Evolutionary conservation across 2,113 vertebrate species (phyloP), one percentile per base, ranked within the genome.

Genomic region (Poeciliopsis prolifica): DNA sequence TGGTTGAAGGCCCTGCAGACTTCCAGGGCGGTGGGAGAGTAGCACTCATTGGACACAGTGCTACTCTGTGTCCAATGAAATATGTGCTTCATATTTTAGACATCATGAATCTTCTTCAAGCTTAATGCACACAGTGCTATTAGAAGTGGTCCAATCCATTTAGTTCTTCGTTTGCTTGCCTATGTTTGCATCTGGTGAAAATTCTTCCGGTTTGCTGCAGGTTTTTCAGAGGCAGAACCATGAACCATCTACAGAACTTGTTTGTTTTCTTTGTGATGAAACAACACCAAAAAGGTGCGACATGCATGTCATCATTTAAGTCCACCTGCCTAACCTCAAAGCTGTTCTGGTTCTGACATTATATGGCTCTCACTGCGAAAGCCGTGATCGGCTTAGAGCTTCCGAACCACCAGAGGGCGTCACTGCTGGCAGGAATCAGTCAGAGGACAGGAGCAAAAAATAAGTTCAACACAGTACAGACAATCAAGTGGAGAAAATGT

Each of bases 1-100:
- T 68, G 80, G 72, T 51, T 28, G 14, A 75, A 88, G 74, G 73
- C 62, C 68, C 33, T 11, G 73, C 30, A 72, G 24, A 70, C 54
- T 54, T 19, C 9, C 40, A 9, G 78, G 42, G 42, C 35, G 67
- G 10, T 63, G 75, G 60, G 61, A 31, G 70, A 65, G 67, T 40
- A 63, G 48, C 42, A 65, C 48, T 68, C 72, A 68, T 5, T 60
- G 62, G 30, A 80, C 30, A 60, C 4, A 74, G n/a, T n/a, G n/a
- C n/a, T n/a, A n/a, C n/a, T n/a, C n/a, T n/a, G n/a, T n/a, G n/a
- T n/a, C n/a, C n/a, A n/a, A n/a, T n/a, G n/a, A n/a, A n/a, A n/a
- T n/a, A n/a, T 44, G 48, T 65, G 42, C 15, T 61, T 60, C 22
- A 48, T 30, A 61, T 71, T 17, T 29, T 33, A n/a, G 61, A 64